Evolutionary conservation across 2,113 vertebrate species (phyloP).

Genomic region (Stomatorhinus ivindoensis): DNA sequence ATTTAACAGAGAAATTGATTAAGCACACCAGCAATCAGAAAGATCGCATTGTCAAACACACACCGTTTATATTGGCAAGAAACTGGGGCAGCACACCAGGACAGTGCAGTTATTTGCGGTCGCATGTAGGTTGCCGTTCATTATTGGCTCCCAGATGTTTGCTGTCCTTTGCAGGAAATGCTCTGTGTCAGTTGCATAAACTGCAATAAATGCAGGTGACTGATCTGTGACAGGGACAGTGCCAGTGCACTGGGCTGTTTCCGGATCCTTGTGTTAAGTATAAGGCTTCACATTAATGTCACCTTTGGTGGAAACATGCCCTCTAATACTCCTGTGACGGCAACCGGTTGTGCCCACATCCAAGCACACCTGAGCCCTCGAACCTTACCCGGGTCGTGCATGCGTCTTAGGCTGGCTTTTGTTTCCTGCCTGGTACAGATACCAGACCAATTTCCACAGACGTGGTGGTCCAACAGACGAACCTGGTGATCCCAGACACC

Average conservation of each 20-base stretch:
- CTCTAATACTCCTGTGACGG: neutral
- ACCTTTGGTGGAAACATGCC: neutral
- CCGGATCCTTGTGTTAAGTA: neutral
- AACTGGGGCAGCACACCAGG: neutral
- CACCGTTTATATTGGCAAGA: neutral
- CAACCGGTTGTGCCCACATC: neutral
- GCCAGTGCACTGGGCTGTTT: neutral
- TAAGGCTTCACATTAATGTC: neutral
- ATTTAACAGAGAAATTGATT: neutral
- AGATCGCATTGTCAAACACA: neutral
- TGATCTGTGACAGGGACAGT: neutral
- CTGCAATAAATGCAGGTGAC: neutral
- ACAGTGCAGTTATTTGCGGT: neutral
- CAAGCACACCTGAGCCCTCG: neutral
- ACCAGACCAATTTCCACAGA: constrained; percentile 86
- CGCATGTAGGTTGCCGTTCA: neutral
- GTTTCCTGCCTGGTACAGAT: constrained; percentile 55
- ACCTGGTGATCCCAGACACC: constrained; percentile 79
- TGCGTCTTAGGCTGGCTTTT: neutral
- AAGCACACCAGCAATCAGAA: neutral
- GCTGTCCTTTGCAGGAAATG: neutral
- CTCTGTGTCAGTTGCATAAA: neutral
- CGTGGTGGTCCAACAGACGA: constrained; percentile 82
- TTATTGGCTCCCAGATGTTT: neutral
- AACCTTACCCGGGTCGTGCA: neutral